Base-by-base conservation (phyloP, 2,888 invertebrate species). In the Ceramica pisi region DNA sequence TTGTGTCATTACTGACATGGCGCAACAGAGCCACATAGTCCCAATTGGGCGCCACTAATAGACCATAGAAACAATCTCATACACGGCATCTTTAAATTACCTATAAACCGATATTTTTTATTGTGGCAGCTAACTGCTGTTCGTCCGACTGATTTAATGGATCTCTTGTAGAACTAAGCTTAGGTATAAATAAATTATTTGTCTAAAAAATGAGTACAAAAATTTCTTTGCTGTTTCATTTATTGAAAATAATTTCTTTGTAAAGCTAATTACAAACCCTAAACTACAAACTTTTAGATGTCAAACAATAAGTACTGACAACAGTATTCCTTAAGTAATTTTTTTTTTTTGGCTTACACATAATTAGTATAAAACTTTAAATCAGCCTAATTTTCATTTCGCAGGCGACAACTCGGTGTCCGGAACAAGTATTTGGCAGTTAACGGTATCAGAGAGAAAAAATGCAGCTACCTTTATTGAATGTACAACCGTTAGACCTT, bases 381-480 rank as follows among this genome's bases (percentile, higher is more conserved):
- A 64, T 19, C 16, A 19, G 1, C 1, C 6, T 16, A 31, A 7
- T 26, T 55, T 59, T 69, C 1, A 60, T 81, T 86, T 75, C 62
- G 41, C 89, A 89, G 89, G 60, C n/a, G 46, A 75, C 23, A 78
- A 70, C 48, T 48, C 61, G 14, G 21, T 67, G 10, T 21, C 65
- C 19, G 86, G 79, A 67, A 89, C 91, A 16, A 93, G 92, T 70
- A 86, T 91, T 26, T 94, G 94, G 94, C 92, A 93, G 87, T 80
- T 93, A 78, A 92, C 92, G 0, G 86, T 89, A 1, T 61, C 87
- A 0, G 92, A 92, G 65, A 81, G 92, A 50, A 90, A 87, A 75
- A 93, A 94, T 61, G 93, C 94, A 0, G 88, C 92, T 0, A 86
- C 79, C 0, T 90, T 94, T 70, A 88, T 94, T 53, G 82, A 87